Evolutionary conservation across 1,140 invertebrate species (phyloP), one percentile per base, ranked within the genome.

Genomic region (Oreohelix idahoensis): DNA sequence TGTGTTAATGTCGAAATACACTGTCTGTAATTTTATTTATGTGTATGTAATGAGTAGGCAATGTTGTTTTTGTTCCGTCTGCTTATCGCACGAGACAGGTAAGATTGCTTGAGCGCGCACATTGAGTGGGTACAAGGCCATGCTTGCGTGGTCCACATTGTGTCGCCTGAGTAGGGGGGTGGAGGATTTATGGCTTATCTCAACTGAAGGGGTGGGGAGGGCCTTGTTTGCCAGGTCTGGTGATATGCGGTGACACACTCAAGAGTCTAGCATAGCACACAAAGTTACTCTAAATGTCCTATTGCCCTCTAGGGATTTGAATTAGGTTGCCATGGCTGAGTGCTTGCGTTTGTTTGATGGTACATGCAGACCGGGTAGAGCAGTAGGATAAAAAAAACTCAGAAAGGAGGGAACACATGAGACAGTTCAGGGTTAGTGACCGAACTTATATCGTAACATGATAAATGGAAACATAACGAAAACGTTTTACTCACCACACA

Each of bases 61-160:
- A 20, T 58, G 51, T 58, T 5, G 8, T 58, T 17, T 23, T 17
- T 58, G 51, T 58, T 58, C 17, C 20, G 51, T 58, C 17, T 58
- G 51, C 51, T 70, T 70, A 35, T 70, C 69, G 10, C 32, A 70
- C 26, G 29, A 70, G 69, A 70, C 69, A 70, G 69, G 69, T 45
- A 45, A 38, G 32, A 15, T 38, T 38, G 32, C 29, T 70, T 29
- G 36, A 70, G 23, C 69, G 32, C 36, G 69, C n/a, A 23, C 69
- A 29, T n/a, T 70, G 32, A 32, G 36, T 35, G 69, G 32, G 69
- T 70, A n/a, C 69, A 70, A 70, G 69, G 36, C 32, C 69, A 38
- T 70, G 26, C 69, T 20, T 15, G 69, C 29, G 2, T 70, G 36
- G 69, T 35, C 69, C 32, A 70, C 4, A 70, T 70, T 70, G 69